Percentiles rank a stretch among this genome's conserved stretches.
phyloP scores from a whole-genome alignment of 1,140 invertebrate species.

The Paraescarpia echinospica region DNA sequence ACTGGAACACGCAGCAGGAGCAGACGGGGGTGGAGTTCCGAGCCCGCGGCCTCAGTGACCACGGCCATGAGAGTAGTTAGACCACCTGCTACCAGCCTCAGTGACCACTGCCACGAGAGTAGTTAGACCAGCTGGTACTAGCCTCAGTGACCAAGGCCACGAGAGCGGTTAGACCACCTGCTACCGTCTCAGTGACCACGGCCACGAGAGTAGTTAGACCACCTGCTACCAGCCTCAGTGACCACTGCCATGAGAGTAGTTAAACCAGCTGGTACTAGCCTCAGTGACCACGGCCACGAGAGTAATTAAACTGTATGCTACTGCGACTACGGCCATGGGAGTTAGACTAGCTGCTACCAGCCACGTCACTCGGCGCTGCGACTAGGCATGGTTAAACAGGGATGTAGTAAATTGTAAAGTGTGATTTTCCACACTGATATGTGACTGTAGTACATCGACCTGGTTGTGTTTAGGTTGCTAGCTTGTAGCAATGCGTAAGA shows the following conservation, averaged over 20 bases:
- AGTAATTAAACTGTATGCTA: neutral
- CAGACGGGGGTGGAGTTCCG: neutral
- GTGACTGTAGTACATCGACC: neutral
- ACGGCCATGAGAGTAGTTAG: neutral
- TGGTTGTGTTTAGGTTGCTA: neutral
- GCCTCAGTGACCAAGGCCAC: neutral
- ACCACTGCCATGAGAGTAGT: neutral
- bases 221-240: neutral
- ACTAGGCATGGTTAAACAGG: no score
- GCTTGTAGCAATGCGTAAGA: neutral
- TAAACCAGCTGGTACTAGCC: neutral
- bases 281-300: neutral
- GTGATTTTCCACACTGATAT: neutral
- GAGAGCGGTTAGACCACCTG: neutral
- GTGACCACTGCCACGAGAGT: neutral
- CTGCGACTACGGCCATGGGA: neutral
- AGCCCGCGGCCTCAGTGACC: neutral
- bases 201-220: neutral
- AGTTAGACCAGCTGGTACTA: neutral
- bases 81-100: neutral
- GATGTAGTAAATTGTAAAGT: neutral
- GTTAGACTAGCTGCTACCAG: neutral
- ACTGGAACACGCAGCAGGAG: constrained; percentile 68
- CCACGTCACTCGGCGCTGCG: neutral
- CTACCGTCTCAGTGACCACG: neutral